Base-by-base conservation (phyloP, 1,140 invertebrate species). In the Plodia interpunctella region DNA sequence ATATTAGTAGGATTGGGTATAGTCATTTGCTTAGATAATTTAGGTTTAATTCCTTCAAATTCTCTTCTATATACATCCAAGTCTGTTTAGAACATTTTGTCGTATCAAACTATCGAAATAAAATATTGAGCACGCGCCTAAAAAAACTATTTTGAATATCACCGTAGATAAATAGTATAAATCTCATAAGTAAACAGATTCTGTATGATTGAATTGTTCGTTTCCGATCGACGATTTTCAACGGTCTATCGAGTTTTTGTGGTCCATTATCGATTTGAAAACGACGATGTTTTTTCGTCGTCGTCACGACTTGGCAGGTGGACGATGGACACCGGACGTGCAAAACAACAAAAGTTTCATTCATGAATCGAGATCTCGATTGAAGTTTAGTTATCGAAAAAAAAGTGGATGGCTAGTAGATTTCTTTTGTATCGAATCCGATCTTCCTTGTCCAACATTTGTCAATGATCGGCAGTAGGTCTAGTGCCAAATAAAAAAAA, bases 321-420 rank as follows among this genome's bases (percentile, higher is more conserved):
- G 51, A 53, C 17, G 51, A 44, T 53, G 51, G 19, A n/a, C 13
- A 53, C 21, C 21, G 51, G 51, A 53, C 51, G 19, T 53, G 51
- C 19, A 17, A 44, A 44, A 44, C 38, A 44, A 44, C 38, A 44
- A 44, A 44, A 44, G n/a, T 53, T 53, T 53, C 51, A 53, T 53
- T 53, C 51, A 53, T 53, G 20, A 53, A 20, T 51, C 19, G 51
- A 53, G 8, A 44, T 25, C 51, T 51, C 49, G 49, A 11, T 51
- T 11, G 18, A 17, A 44, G 38, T 44, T 44, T n/a, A 17, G 10
- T 1, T 15, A 44, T 44, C 15, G 38, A 44, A 15, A 44, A 44
- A 44, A 44, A 44, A 44, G 4, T 3, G 10, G 15, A n/a, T 44
- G 15, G 2, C 13, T 2, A 15, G 38, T 44, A 44, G 30, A 32